Evolutionary conservation across 2,113 vertebrate genomes (phyloP), one percentile per base, ranked within the genome.

Genomic region (Corydoras maculifer): DNA sequence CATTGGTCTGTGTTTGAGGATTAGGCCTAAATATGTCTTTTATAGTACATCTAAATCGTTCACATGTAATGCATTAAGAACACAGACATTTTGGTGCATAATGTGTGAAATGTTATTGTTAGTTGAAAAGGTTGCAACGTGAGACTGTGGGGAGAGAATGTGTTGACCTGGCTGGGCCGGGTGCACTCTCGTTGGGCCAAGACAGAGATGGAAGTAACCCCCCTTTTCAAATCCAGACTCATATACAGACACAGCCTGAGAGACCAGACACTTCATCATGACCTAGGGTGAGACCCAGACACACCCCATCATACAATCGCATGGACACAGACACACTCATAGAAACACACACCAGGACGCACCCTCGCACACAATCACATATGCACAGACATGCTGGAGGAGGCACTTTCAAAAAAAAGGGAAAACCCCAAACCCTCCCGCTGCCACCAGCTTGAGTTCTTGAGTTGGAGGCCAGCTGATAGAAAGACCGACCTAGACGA

Each of bases 11-110:
- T 60, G 65, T 75, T 73, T 68, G 69, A 60, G 74, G 75, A 81
- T 83, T 77, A 72, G 70, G 68, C 63, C 15, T 77, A 82, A 82
- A 82, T 82, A 80, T 76, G 65, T 70, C 75, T 74, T 83, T 73
- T 69, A 74, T 76, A 71, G 68, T 2, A 9, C 49, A 13, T n/a
- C 10, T 57, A 58, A 75, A 55, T 59, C 9, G 65, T 68, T 59
- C 61, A 57, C 43, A 4, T 31, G 8, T 18, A 60, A 49, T 50
- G 54, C 53, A 48, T 35, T 54, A 58, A 62, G 31, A 9, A 18
- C 62, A 58, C 9, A 10, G 65, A 62, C 54, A 67, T 50, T 25
- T 53, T 65, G 58, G 57, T n/a, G 50, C 30, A n/a, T 11, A 30
- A 43, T 12, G 15, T 15, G 50, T 18, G 54, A 31, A n/a, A 53